Base-by-base conservation (phyloP, 2,888 invertebrate genomes). In the Thysanoteuthis rhombus region DNA sequence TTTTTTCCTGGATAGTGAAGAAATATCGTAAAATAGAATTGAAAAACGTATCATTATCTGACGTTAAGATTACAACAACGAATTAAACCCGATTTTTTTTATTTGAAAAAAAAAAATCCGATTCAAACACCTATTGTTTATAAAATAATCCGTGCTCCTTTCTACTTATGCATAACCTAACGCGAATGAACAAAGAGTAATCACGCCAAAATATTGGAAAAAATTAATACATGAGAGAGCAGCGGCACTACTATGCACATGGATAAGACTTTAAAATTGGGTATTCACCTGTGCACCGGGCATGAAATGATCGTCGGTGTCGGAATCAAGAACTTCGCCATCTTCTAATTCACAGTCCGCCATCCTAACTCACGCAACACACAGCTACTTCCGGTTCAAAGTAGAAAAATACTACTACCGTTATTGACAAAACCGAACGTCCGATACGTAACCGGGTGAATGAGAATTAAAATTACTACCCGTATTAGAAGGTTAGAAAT, bases 321-420 rank as follows among this genome's bases (percentile, higher is more conserved):
- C 95, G 39, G 95, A 95, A 89, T 95, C 95, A 52, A 94, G 93
- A 92, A 95, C 94, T 94, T 95, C 95, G 40, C 95, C 95, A 45
- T 95, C 95, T 94, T 95, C 95, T 8, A 95, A 90, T 36, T 95
- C 95, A 38, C 3, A 28, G 40, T 40, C 91, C 91, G 91, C 91
- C 91, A 91, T 90, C 19, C 36, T 42, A 40, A 40, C 28, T 91
- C 32, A 28, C n/a, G 3, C 40, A 16, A 32, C 42, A 19, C 91
- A 42, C 40, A 42, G 42, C 40, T 39, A 90, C 90, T 90, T 90
- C 90, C 90, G 39, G 39, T 38, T 8, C 5, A 39, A 38, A 8
- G 39, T 25, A 6, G 39, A 38, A 90, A 25, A 1, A 38, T 8
- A 38, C 1, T 39, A 90, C 38, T 39, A 12, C 90, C 90, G 39